Evolutionary conservation across 1,140 invertebrate species (phyloP).

Genomic region (Camponotus vicinus): DNA sequence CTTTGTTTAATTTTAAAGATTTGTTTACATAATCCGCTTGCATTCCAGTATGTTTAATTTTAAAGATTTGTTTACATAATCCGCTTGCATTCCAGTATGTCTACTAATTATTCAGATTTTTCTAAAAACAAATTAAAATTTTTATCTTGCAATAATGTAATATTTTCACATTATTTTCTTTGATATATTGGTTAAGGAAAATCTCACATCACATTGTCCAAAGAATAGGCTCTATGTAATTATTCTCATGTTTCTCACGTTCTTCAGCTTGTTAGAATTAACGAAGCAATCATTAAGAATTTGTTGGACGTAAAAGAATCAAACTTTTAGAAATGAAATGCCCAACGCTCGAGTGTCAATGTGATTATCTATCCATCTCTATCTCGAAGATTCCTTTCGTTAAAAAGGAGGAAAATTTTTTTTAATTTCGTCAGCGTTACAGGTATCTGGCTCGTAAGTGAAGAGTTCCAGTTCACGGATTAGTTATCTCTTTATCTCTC

Average conservation of each 20-base stretch:
- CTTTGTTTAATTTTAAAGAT: neutral
- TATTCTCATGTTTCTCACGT: neutral
- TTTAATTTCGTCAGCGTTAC: neutral
- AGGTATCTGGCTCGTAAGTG: neutral
- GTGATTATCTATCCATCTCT: neutral
- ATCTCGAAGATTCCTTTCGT: neutral
- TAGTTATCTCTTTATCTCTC: slow-evolving; percentile 32
- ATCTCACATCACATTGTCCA: neutral
- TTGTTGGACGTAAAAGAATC: neutral
- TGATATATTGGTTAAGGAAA: neutral
- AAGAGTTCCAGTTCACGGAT: neutral
- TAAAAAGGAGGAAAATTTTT: neutral
- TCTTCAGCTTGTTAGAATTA: neutral
- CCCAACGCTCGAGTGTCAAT: neutral
- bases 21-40: too few relatives aligned
- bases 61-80: too few relatives aligned
- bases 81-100: neutral
- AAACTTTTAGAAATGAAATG: neutral
- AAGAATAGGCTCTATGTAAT: neutral
- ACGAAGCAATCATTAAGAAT: neutral
- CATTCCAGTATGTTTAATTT: neutral
- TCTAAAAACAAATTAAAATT: neutral
- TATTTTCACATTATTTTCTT: neutral
- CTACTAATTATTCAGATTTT: neutral
- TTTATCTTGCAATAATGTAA: neutral